A percentile compares a stretch with the other conserved stretches of the same genome.
Evolutionary conservation across 92 coral and sea anemone genomes (phyloP).

Genomic region (Epizoanthus rinbou): DNA sequence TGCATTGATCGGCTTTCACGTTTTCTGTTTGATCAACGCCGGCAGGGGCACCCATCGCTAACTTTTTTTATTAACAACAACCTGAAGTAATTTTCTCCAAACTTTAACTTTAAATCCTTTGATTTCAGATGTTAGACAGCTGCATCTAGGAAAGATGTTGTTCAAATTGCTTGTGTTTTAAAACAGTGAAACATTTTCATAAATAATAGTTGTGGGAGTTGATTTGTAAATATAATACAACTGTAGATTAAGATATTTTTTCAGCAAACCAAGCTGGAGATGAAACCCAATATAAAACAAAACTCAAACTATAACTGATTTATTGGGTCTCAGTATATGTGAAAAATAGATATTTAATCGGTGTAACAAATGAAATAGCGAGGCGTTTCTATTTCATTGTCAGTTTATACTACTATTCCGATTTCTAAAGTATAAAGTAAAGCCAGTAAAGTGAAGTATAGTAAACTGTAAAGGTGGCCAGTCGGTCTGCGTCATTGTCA

Average conservation of each 20-base stretch:
- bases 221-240: not conserved
- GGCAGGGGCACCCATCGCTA: constrained; percentile 6
- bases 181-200: not conserved
- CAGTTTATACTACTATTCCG: no score
- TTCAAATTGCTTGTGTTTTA: constrained; percentile 22
- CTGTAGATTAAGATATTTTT: not conserved
- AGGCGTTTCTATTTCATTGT: no score
- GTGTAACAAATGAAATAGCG: no score
- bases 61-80: constrained; percentile 4
- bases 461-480: no score
- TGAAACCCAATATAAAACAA: not conserved
- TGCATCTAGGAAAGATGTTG: constrained; percentile 14
- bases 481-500: no score
- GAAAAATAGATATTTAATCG: no score
- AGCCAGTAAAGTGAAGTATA: no score
- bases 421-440: no score
- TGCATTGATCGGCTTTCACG: not conserved
- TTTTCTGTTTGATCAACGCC: constrained; percentile 11
- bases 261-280: constrained; percentile 16
- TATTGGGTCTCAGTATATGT: not conserved
- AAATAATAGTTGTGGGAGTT: not conserved
- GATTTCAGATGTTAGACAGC: not conserved
- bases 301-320: not conserved
- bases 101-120: not conserved
- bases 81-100: constrained; percentile 9